Conservation (phyloP, 2,797 vertebrate species). For the Peromyscus aztecus region DNA sequence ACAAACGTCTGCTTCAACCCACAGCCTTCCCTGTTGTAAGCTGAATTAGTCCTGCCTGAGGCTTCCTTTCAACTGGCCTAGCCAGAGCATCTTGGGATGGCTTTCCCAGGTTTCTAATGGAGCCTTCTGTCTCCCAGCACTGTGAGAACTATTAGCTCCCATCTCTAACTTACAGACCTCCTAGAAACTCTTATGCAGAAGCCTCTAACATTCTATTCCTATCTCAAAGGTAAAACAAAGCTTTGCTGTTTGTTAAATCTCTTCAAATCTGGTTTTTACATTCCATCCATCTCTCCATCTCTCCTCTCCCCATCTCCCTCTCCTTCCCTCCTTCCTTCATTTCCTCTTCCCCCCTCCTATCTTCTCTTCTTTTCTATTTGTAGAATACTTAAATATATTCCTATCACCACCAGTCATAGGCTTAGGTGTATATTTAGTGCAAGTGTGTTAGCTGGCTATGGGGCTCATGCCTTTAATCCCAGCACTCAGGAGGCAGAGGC, state of each 20-base stretch:
- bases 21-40: not conserved
- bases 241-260: not conserved
- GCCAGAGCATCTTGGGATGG: not conserved
- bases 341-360: not conserved
- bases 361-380: not conserved
- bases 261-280: not conserved
- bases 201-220: not conserved
- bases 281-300: accelerated
- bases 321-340: not conserved
- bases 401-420: not conserved
- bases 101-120: not conserved
- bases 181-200: not conserved
- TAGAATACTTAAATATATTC: not conserved
- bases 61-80: not conserved
- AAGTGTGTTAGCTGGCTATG: not conserved
- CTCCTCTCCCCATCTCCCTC: not conserved
- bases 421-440: not conserved
- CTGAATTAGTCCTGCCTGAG: not conserved
- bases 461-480: not conserved
- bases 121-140: not conserved
- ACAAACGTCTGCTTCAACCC: not conserved
- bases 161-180: not conserved
- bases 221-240: not conserved
- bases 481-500: not conserved
- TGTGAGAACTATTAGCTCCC: not conserved